Base-by-base conservation (phyloP, 92 coral and sea anemone species). In the Diadumene lineata region DNA sequence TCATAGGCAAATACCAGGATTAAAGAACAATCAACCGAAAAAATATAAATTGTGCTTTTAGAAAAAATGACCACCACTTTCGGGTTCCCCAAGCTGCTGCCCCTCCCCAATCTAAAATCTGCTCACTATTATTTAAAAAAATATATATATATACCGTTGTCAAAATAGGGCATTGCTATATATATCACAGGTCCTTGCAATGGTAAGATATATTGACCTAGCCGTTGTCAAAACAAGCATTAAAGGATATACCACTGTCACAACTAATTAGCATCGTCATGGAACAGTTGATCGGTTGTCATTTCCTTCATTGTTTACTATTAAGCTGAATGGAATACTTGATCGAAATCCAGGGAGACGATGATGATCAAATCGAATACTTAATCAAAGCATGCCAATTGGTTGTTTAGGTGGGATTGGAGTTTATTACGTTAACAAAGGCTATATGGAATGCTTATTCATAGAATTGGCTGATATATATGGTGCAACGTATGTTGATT, bases 181-280 rank as follows among this genome's bases (percentile, higher is more conserved):
- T n/a, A n/a, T n/a, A 53, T 53, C 19, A 9, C 10, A 53, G 10
- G 19, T 53, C 58, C 58, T 2, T 13, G 58, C 58, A 53, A 53
- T 53, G 13, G n/a, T 13, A 53, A 23, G 58, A 3, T 53, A 9
- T 53, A 21, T 53, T 53, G 58, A 53, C 58, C 24, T 21, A 53
- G 19, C 24, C 58, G 19, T 53, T 53, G 58, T 53, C 58, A 53
- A 53, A 53, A 53, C 19, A 53, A 53, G 58, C 19, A 53, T 53
- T 53, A 53, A 53, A 53, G 58, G 58, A 53, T 53, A 53, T 3
- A 16, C 10, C 24, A 9, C 3, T 53, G 58, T 9, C 58, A 21
- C n/a, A 21, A 53, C 24, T 53, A 53, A 53, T 53, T 53, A 53
- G 19, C 58, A 53, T 53, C 58, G 58, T 53, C 58, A 53, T 53